A percentile compares a stretch with the other conserved stretches of the same genome.
Evolutionary conservation across 2,888 invertebrate genomes (phyloP).

Genomic region (Allygus modestus): DNA sequence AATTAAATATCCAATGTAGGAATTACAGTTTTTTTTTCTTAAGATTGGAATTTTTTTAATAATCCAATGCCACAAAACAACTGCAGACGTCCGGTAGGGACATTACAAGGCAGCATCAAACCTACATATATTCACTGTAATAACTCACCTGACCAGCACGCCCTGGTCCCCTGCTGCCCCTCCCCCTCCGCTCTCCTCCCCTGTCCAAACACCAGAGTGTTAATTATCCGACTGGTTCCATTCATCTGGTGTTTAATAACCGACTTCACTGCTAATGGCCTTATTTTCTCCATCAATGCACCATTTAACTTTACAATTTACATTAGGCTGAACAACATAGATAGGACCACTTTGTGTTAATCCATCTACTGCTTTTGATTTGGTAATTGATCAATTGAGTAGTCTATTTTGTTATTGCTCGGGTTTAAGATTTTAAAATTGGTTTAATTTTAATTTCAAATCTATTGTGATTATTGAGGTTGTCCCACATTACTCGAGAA

Average conservation of each 20-base stretch:
- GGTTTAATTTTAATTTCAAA: too few species aligned
- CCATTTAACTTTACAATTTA: background rate
- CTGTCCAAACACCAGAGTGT: background rate
- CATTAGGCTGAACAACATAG: slow-evolving; percentile 5
- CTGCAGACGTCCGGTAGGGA: too few species aligned
- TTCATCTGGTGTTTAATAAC: background rate
- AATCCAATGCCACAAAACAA: too few species aligned
- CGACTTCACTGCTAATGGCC: background rate
- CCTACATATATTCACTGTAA: too few species aligned
- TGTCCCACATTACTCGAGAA: too few species aligned
- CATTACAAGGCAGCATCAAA: too few species aligned
- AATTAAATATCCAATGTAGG: too few species aligned
- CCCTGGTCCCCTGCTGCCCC: background rate
- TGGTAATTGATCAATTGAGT: background rate
- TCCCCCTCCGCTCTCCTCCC: background rate
- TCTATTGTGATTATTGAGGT: too few species aligned
- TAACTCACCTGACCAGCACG: slow-evolving; percentile 39
- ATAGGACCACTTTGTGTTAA: slow-evolving; percentile 4
- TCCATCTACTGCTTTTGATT: background rate
- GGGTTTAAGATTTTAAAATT: too few species aligned
- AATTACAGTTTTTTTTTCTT: too few species aligned
- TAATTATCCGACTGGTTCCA: slow-evolving; percentile 10
- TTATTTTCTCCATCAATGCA: background rate
- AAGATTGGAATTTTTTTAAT: too few species aligned
- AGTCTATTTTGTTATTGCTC: too few species aligned